Evolutionary conservation across 2,888 invertebrate genomes (phyloP).

Genomic region (Rugalucina vietnamica): DNA sequence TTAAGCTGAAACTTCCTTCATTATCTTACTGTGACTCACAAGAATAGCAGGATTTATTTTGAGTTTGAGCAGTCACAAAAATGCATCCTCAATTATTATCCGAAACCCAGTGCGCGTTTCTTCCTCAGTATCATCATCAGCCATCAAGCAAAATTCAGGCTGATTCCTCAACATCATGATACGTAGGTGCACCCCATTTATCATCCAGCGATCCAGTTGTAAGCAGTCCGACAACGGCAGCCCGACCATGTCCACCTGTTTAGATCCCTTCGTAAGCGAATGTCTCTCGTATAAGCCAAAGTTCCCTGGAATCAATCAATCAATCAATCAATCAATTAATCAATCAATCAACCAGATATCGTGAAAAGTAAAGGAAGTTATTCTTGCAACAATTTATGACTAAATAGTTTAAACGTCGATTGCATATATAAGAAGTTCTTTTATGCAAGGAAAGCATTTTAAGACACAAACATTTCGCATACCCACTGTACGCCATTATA

Average conservation of each 20-base stretch:
- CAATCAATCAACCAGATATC: too few species aligned
- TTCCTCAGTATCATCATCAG: background rate
- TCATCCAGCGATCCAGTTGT: constrained; percentile 2
- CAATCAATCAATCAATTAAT: too few species aligned
- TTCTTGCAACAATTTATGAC: too few species aligned
- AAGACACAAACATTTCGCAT: too few species aligned
- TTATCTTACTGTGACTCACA: background rate
- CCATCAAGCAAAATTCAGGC: background rate
- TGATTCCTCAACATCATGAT: background rate
- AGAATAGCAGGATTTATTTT: constrained; percentile 20
- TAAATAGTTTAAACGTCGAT: too few species aligned
- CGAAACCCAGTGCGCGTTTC: background rate
- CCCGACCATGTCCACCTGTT: constrained; percentile 10
- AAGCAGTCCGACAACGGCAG: background rate
- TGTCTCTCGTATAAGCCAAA: constrained; percentile 6
- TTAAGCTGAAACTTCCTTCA: constrained; percentile 3
- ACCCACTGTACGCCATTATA: too few species aligned
- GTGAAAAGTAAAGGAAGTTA: too few species aligned
- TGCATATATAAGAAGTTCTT: too few species aligned
- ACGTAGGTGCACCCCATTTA: constrained; percentile 6
- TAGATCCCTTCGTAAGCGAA: background rate
- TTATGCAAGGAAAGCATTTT: too few species aligned
- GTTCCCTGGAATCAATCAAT: background rate
- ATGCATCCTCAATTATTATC: constrained; percentile 14
- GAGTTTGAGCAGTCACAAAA: background rate